phyloP scores from a whole-genome alignment of 2,888 invertebrate species.

The Phyllotreta striolata region DNA sequence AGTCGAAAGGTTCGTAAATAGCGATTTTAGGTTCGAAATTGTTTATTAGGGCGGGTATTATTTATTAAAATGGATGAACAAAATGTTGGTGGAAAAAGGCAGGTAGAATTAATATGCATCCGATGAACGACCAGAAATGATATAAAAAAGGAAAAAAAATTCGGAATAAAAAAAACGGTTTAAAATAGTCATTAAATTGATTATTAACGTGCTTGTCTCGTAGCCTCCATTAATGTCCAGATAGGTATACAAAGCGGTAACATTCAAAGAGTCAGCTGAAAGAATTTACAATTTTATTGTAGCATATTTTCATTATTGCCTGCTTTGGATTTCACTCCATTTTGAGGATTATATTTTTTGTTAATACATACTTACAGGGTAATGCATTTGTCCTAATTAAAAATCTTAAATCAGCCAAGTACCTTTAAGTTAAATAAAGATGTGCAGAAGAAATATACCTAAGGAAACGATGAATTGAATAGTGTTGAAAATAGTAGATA shows the following conservation, averaged over 20 bases:
- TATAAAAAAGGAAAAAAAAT: constrained; percentile 29
- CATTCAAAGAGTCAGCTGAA: constrained; percentile 54
- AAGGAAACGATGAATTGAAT: too few species aligned
- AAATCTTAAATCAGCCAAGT: too few species aligned
- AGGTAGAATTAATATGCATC: constrained; percentile 22
- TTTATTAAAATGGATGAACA: too few species aligned
- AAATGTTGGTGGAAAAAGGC: background rate
- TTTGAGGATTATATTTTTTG: constrained; percentile 49
- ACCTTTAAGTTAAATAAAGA: too few species aligned
- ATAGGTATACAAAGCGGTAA: constrained; percentile 57
- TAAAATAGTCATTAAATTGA: constrained; percentile 53
- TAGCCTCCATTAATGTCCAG: constrained; percentile 57
- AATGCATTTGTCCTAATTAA: background rate
- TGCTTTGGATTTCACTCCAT: constrained; percentile 54
- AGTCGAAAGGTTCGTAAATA: constrained; percentile 28
- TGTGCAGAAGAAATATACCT: too few species aligned
- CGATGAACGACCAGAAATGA: constrained; percentile 24
- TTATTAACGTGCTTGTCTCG: constrained; percentile 57
- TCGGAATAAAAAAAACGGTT: constrained; percentile 43
- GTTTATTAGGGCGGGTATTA: too few species aligned
- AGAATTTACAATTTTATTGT: constrained; percentile 60
- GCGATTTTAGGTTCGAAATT: too few species aligned
- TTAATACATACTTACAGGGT: constrained; percentile 45
- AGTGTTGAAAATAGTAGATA: constrained; percentile 26
- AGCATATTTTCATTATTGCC: constrained; percentile 59